Base-by-base conservation (phyloP, 2,113 vertebrate genomes). In the Sterna hirundo region DNA sequence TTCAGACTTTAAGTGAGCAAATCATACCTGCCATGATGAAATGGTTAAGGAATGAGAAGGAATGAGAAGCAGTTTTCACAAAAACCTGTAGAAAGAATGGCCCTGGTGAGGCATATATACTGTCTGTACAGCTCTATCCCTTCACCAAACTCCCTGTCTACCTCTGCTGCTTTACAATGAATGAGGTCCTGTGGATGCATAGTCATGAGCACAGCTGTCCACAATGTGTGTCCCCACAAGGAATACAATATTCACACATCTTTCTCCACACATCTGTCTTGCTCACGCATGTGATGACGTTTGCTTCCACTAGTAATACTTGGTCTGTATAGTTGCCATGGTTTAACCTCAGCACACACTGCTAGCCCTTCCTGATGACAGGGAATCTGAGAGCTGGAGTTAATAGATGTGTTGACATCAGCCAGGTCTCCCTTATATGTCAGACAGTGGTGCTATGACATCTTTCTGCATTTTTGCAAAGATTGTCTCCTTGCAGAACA, bases 131-230 rank as follows among this genome's bases (percentile, higher is more conserved):
- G 34, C 46, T 75, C 46, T 26, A 20, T 26, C 23, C 29, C 25
- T 12, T 36, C 0, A 0, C 19, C 58, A 57, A 19, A 13, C 26
- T 54, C 3, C 2, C 10, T 23, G 77, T 69, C 70, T 88, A 60
- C 34, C 68, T 27, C 47, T 75, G 44, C 74, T 47, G n/a, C 58
- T 94, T 78, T 69, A 61, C 68, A 69, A 12, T 14, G 25, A 55
- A 61, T 71, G 36, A 75, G 47, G n/a, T 30, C 34, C 47, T 46
- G 29, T 44, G 61, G 42, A 44, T 40, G 27, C 42, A 76, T 2
- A 32, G 38, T 18, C 80, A 38, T 32, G 51, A 72, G 30, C 36
- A 47, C n/a, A 83, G 46, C 42, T 95, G 86, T 46, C 62, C 61
- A 47, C 86, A 65, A 3, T 25, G 17, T 76, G 52, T 36, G 13